Conservation (phyloP, 35 echinoderm and acorn worm species). For the Apostichopus parvimensis region DNA sequence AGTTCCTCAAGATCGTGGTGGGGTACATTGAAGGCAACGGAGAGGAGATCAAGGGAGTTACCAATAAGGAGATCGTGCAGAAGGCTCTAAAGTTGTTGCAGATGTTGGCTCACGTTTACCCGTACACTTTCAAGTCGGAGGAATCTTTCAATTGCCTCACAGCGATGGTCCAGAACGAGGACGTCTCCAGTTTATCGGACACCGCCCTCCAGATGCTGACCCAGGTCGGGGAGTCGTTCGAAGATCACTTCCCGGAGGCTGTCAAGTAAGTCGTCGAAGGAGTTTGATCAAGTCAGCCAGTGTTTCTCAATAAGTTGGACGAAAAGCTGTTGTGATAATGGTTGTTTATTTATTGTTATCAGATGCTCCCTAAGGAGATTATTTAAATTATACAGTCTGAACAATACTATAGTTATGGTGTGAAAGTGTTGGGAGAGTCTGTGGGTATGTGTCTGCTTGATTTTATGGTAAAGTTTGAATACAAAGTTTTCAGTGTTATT, state of each 20-base stretch:
- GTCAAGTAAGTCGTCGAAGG: conserved; percentile 67
- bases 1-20: conserved; percentile 68
- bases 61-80: conserved; percentile 51
- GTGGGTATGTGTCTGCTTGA: too few relatives aligned
- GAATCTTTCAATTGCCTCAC: conserved; percentile 71
- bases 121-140: conserved; percentile 77
- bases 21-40: conserved; percentile 49
- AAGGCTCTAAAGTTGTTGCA: conserved; percentile 80
- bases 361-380: too few relatives aligned
- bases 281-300: too few relatives aligned
- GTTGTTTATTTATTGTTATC: too few relatives aligned
- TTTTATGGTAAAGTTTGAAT: too few relatives aligned
- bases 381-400: too few relatives aligned
- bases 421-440: too few relatives aligned
- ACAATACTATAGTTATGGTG: too few relatives aligned
- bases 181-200: conserved; percentile 65
- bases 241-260: conserved; percentile 75
- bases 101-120: conserved; percentile 79
- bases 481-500: too few relatives aligned
- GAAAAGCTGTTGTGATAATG: too few relatives aligned
- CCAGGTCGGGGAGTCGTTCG: conserved; percentile 66
- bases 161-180: conserved; percentile 62
- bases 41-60: conserved; percentile 65
- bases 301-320: too few relatives aligned
- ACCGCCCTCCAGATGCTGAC: conserved; percentile 81